Conservation (phyloP, 2,888 invertebrate species). For the Mythimna pallens region DNA sequence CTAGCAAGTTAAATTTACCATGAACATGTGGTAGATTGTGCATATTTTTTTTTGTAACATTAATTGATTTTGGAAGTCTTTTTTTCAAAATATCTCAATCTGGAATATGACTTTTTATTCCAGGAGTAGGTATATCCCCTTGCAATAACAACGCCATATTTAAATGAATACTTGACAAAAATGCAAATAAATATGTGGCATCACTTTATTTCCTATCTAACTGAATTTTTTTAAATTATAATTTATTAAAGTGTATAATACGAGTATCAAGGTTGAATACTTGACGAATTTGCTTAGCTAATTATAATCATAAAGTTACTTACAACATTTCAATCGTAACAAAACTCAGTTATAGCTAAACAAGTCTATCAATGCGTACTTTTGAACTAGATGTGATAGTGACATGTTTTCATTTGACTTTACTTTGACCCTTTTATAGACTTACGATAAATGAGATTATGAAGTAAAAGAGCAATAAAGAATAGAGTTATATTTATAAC, state of each 20-base stretch:
- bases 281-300: not conserved
- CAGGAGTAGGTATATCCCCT: too few species aligned
- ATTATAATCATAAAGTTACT: conserved; percentile 13
- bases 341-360: not conserved
- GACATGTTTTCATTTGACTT: conserved; percentile 42
- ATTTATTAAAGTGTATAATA: not conserved
- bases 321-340: not conserved
- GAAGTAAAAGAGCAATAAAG: not conserved
- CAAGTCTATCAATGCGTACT: conserved; percentile 8
- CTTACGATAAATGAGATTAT: conserved; percentile 3
- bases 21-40: too few species aligned
- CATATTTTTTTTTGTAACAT: too few species aligned
- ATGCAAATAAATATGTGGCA: conserved; percentile 2
- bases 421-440: conserved; percentile 45
- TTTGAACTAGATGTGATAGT: conserved; percentile 42
- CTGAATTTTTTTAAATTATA: not conserved
- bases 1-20: too few species aligned
- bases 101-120: too few species aligned
- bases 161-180: not conserved
- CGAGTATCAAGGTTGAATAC: not conserved
- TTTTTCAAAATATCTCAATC: too few species aligned
- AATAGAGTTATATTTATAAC: not conserved
- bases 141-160: too few species aligned
- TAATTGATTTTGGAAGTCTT: too few species aligned
- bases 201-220: conserved; percentile 4